These are phyloP conservation scores for Ephydatia muelleri DNA, from an alignment of 37 sponge, comb jelly and placozoan species.

Conservation along the genomic window DNA sequence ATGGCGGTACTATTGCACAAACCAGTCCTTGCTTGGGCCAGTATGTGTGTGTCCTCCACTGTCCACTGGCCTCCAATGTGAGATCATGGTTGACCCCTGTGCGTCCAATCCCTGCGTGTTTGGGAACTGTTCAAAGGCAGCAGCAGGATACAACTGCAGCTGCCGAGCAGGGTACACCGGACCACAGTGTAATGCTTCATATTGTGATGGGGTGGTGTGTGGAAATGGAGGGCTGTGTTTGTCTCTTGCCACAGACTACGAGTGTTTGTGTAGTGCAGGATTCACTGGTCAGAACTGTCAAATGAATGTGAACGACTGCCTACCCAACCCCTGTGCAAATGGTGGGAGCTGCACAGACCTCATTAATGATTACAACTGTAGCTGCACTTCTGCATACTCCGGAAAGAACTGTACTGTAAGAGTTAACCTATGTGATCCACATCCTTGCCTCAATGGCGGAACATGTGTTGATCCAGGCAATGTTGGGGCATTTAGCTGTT, in stretches of 20 bases:
- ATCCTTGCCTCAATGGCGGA: constrained; percentile 46
- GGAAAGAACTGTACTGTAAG: constrained; percentile 31
- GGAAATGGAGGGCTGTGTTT: constrained; percentile 67
- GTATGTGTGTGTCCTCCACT: constrained; percentile 32
- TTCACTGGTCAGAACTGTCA: constrained; percentile 56
- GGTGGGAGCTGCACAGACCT: constrained; percentile 58
- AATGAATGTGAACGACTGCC: constrained; percentile 62
- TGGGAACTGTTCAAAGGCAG: constrained; percentile 48
- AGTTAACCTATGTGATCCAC: constrained; percentile 9
- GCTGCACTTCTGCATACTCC: constrained; percentile 50
- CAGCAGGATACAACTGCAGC: constrained; percentile 10
- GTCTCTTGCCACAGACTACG: constrained; percentile 9
- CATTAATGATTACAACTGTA: constrained; percentile 49
- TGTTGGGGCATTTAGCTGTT: constrained; percentile 11
- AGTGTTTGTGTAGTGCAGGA: constrained; percentile 49
- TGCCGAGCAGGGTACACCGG: constrained; percentile 70
- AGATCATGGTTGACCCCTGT: constrained; percentile 46
- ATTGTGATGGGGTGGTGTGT: constrained; percentile 24
- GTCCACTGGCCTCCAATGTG: constrained; percentile 38
- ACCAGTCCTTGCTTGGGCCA: neutral
- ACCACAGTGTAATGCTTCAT: constrained; percentile 51
- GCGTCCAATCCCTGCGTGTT: constrained; percentile 46
- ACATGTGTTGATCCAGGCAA: constrained; percentile 20
- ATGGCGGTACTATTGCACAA: constrained; percentile 16
- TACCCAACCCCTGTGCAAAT: constrained; percentile 47